Evolutionary conservation across 2,888 invertebrate genomes (phyloP), one percentile per base, ranked within the genome.

Genomic region (Drosophila paranaensis): DNA sequence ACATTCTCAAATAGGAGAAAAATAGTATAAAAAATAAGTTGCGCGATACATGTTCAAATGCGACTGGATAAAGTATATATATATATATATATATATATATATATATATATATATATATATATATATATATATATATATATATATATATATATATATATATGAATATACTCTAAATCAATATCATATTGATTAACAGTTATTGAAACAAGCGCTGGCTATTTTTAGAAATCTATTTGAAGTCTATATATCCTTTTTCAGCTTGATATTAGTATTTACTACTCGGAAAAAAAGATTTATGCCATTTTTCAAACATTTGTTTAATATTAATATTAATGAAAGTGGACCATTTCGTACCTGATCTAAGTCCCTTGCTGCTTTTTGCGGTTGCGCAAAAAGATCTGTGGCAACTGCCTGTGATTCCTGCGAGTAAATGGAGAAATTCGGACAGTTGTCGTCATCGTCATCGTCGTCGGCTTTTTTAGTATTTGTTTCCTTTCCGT

Each of bases 361-460:
- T 39, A 80, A 48, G 25, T 42, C 63, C 27, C 71, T 71, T 51
- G 74, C 79, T 10, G 51, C 35, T 20, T 74, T 55, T 48, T 71
- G 71, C 9, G 82, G 82, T 6, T 71, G 55, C 8, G 79, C 40
- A 2, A 80, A 61, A 9, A 80, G 48, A 30, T 91, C 90, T 35
- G 90, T 83, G 35, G 93, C 93, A 62, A 93, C 91, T 74, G 96
- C 95, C 89, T 96, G 95, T 70, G 96, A 96, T 82, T 96, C 95
- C 10, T 96, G 95, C 0, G 97, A 97, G 92, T 97, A 97, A 77
- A 97, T 96, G 13, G 96, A 96, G 91, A 97, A 97, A 92, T 97
- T 97, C 6, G 97, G 97, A 92, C 97, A 97, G 82, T 96, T 96
- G 1, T 96, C 95, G 20, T 94, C 94, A n/a, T 94, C 94, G 16